Evolutionary conservation across 2,888 invertebrate species (phyloP).

Genomic region (Dolichopus griseipennis): DNA sequence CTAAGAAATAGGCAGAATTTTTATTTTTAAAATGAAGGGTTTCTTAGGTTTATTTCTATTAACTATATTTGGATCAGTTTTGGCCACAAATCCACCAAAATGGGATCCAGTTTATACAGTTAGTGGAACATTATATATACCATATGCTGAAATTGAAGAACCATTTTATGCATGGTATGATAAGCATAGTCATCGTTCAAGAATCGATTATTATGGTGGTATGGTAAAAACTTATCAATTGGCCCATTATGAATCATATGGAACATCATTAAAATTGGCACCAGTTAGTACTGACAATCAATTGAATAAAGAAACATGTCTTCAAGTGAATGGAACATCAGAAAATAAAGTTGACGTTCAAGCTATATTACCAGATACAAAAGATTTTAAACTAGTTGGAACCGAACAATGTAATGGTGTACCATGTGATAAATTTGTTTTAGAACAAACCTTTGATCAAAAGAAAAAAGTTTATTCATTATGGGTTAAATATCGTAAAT

Average conservation of each 20-base stretch:
- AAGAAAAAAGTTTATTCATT: conserved; percentile 83
- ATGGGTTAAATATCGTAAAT: conserved; percentile 71
- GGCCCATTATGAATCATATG: conserved; percentile 51
- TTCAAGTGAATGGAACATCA: conserved; percentile 70
- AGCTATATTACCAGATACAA: conserved; percentile 70
- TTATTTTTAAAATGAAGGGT: neutral
- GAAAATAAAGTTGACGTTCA: conserved; percentile 58
- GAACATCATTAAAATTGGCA: conserved; percentile 71
- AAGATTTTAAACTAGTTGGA: conserved; percentile 59
- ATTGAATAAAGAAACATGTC: conserved; percentile 67
- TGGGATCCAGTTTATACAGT: conserved; percentile 68
- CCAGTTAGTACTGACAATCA: conserved; percentile 71
- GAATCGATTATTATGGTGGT: conserved; percentile 91
- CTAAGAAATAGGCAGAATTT: too few relatives aligned
- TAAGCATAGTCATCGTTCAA: conserved; percentile 60
- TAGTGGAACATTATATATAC: conserved; percentile 71
- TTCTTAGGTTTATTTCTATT: neutral
- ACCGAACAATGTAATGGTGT: conserved; percentile 63
- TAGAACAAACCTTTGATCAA: conserved; percentile 58
- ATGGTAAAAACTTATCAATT: conserved; percentile 91
- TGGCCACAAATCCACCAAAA: conserved; percentile 46
- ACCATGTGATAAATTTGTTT: conserved; percentile 68
- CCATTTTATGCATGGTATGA: conserved; percentile 89
- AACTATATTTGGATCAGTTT: conserved; percentile 16
- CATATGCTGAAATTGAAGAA: conserved; percentile 88